Evolutionary conservation across 2,888 invertebrate species (phyloP).

Genomic region (Teleiodes luculella): DNA sequence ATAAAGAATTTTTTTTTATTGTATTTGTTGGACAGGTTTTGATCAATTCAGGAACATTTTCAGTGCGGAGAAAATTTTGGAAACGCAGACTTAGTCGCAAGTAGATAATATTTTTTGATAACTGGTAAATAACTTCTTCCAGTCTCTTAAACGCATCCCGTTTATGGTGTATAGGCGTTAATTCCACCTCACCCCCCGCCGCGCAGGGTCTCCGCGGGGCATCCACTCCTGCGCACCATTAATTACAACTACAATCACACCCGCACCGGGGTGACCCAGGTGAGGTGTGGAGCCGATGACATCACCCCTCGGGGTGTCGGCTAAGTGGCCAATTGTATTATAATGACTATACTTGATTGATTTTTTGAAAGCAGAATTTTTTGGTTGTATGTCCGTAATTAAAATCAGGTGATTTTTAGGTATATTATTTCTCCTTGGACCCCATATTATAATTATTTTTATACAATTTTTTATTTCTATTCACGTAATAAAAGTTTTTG

Average conservation of each 20-base stretch:
- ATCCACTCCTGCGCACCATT: conserved; percentile 41
- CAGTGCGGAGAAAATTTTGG: too few species aligned
- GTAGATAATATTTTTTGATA: too few species aligned
- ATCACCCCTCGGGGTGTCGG: conserved; percentile 44
- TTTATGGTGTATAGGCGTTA: conserved; percentile 39
- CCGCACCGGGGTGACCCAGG: conserved; percentile 40
- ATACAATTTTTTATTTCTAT: too few species aligned
- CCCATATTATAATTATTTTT: too few species aligned
- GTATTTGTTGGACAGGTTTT: too few species aligned
- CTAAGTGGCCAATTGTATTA: conserved; percentile 45
- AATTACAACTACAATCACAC: conserved; percentile 48
- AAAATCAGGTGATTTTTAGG: too few species aligned
- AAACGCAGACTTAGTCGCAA: too few species aligned
- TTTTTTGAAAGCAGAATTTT: conserved; percentile 38
- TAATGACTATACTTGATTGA: conserved; percentile 8
- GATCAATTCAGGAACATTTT: too few species aligned
- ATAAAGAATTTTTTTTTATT: too few species aligned
- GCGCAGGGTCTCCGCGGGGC: conserved; percentile 48
- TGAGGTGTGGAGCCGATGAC: conserved; percentile 37
- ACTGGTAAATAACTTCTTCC: too few species aligned
- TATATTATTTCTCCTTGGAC: too few species aligned
- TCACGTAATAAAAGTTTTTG: too few species aligned
- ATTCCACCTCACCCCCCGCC: conserved; percentile 40
- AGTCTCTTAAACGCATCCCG: conserved; percentile 29
- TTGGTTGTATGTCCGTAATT: not conserved